Evolutionary conservation across 2,113 vertebrate species (phyloP), one percentile per base, ranked within the genome.

Genomic region (Prionailurus bengalensis): DNA sequence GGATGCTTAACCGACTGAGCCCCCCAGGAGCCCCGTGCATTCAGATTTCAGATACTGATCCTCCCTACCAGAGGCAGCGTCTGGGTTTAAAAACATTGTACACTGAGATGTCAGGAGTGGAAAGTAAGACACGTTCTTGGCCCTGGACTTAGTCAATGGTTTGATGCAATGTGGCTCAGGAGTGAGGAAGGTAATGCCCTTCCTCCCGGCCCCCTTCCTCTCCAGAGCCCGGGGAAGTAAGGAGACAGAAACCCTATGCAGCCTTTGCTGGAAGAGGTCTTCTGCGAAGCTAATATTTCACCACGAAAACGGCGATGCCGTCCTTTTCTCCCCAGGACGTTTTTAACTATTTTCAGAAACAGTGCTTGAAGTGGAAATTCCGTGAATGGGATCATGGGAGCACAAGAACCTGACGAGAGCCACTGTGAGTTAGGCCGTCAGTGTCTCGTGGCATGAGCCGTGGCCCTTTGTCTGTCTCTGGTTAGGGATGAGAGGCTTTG

Each of bases 301-400:
- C 76, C 66, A 51, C 66, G 11, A 33, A 89, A 70, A 90, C 13
- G 63, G 71, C 0, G 11, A 76, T 15, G 17, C 58, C 15, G 1
- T 36, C 45, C 39, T 82, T 73, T 86, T 36, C 73, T 71, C 91
- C 55, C 3, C 15, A 4, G 61, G 23, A 12, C 15, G 14, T 74
- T 74, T 48, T 71, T 55, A 79, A 63, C 80, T 71, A 25, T 70
- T 89, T 83, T 68, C 79, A 94, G 78, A 80, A 87, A 74, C 55
- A 68, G 4, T 31, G 63, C 27, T 31, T 76, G n/a, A 27, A 58
- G 68, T 11, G 53, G 83, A 71, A 74, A 66, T 76, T 39, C 74
- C 51, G 45, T 11, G 25, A 27, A 31, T 55, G 1, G 0, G 39
- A 16, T 88, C 55, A 3, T 29, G 36, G 65, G 31, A 25, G 29